These are phyloP conservation scores for Gavia stellata DNA, from an alignment of 2,113 vertebrate genomes.

Conservation along the genomic window DNA sequence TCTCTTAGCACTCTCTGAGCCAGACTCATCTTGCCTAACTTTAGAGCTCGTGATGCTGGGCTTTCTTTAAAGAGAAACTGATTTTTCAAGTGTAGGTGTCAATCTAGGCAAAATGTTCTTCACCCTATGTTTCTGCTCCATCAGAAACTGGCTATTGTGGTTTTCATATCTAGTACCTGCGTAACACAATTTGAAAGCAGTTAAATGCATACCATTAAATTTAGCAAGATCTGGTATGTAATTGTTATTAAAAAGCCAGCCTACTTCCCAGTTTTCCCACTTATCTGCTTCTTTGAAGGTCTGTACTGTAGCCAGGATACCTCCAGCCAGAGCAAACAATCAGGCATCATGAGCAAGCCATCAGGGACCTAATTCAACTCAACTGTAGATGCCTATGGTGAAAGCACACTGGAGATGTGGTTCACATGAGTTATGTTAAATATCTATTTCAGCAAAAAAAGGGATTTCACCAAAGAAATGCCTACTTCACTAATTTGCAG, in stretches of 20 bases:
- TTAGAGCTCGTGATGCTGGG: not conserved
- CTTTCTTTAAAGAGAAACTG: not conserved
- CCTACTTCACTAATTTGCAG: not conserved
- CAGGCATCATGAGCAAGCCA: not conserved
- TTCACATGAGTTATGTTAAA: not conserved
- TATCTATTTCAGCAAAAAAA: not conserved
- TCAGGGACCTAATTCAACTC: not conserved
- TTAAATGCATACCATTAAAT: not conserved
- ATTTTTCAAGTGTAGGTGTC: not conserved
- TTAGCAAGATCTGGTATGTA: not conserved
- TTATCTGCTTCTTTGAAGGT: not conserved
- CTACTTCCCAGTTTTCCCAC: not conserved
- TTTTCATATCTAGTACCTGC: not conserved
- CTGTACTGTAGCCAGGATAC: not conserved
- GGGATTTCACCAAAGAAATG: not conserved
- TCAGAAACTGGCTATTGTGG: not conserved
- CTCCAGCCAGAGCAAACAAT: not conserved
- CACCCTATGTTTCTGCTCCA: not conserved
- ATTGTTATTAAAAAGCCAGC: not conserved
- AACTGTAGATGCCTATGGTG: not conserved
- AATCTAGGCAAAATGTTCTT: not conserved
- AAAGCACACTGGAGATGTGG: not conserved
- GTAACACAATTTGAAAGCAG: not conserved
- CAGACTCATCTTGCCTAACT: not conserved
- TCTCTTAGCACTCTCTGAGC: not conserved